Evolutionary conservation across 2,888 invertebrate genomes (phyloP), one percentile per base, ranked within the genome.

Genomic region (Urechis unicinctus): DNA sequence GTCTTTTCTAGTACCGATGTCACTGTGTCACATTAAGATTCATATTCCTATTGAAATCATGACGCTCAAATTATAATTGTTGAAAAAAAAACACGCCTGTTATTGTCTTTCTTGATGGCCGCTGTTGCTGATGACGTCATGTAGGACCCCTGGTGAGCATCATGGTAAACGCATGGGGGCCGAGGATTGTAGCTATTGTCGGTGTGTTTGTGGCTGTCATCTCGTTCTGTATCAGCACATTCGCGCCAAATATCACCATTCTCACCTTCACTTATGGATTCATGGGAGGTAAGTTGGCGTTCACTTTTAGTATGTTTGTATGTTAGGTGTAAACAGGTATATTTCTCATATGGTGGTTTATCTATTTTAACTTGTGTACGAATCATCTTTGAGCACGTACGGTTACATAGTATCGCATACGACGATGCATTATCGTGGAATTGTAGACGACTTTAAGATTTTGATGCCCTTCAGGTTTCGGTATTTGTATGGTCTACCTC

Each of bases 401-500:
- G 43, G 24, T 13, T 24, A 4, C 5, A 22, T 21, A 9, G 43
- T 43, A 24, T 43, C 4, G 24, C 43, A 24, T 43, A 2, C 43
- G 3, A 3, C 2, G 9, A 17, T 41, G 13, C 41, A 36, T 13
- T 9, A 13, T 36, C 9, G 41, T 36, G 9, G 13, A 36, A 36
- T 36, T n/a, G n/a, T n/a, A n/a, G n/a, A n/a, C n/a, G n/a, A n/a
- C n/a, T n/a, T n/a, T n/a, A n/a, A 36, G 17, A 1, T 53, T 46
- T 28, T 1, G 28, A 41, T 48, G 25, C 21, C 1, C 31, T 48
- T 21, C 81, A 88, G 89, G 94, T 59, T 86, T 92, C 64, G 95
- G 95, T 1, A 87, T 92, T 70, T 91, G 94, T 55, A 85, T 96
- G 83, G 88, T 95, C 64, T 96, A 93, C 81, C 88, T 96, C 66